Evolutionary conservation across 2,888 invertebrate species (phyloP).

Genomic region (Serrognathus titanus): DNA sequence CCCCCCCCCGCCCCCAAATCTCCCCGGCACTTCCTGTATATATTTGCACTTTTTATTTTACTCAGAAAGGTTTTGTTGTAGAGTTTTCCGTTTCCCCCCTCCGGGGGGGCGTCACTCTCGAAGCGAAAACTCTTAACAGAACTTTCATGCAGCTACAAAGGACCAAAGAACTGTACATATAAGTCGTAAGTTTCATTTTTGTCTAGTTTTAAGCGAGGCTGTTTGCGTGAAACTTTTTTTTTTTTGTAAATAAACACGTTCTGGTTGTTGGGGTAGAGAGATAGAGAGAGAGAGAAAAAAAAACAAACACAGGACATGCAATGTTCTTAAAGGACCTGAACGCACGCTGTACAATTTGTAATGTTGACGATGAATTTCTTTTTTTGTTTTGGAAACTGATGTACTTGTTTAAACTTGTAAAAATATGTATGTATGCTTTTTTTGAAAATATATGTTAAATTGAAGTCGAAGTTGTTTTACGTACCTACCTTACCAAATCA

Average conservation of each 20-base stretch:
- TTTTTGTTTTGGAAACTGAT: background rate
- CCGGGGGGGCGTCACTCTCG: background rate
- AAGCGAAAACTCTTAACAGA: slow-evolving; percentile 41
- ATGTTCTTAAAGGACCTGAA: background rate
- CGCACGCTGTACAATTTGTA: slow-evolving; percentile 2
- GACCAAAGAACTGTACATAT: slow-evolving; percentile 43
- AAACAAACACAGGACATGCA: background rate
- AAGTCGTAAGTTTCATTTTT: slow-evolving; percentile 18
- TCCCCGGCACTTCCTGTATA: slow-evolving; percentile 23
- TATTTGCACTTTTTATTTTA: slow-evolving; percentile 43
- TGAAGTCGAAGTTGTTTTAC: background rate
- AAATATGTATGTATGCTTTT: slow-evolving; percentile 14
- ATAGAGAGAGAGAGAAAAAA: background rate
- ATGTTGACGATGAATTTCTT: background rate
- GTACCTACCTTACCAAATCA: no score
- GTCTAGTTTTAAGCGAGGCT: no score
- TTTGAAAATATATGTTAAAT: slow-evolving; percentile 19
- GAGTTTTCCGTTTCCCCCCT: slow-evolving; percentile 26
- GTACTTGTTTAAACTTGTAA: slow-evolving; percentile 14
- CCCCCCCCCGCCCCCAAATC: slow-evolving; percentile 4
- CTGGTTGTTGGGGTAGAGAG: background rate
- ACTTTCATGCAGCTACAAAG: slow-evolving; percentile 48
- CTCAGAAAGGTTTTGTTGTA: slow-evolving; percentile 39
- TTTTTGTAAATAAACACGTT: slow-evolving; percentile 20
- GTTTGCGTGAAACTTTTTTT: no score